Percentiles rank a stretch among this genome's conserved stretches.
These are phyloP conservation scores for Pteromalus puparum DNA, from an alignment of 1,140 invertebrate genomes.

Conservation along the genomic window DNA sequence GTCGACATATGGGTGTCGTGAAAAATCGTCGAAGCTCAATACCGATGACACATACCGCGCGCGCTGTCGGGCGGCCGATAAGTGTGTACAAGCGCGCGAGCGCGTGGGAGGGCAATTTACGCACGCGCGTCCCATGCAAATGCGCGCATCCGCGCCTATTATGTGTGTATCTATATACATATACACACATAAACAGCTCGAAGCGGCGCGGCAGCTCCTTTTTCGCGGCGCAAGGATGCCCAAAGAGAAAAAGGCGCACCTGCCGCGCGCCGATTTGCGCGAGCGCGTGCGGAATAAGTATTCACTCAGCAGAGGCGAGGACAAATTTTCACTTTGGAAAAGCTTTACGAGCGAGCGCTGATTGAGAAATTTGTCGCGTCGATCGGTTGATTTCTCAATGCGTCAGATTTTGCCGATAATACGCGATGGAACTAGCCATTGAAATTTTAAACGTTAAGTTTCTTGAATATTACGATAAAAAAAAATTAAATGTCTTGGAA, in stretches of 20 bases:
- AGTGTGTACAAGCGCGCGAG: not conserved
- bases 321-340: not conserved
- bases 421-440: too few relatives aligned
- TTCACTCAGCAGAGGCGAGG: not conserved
- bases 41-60: not conserved
- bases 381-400: not conserved
- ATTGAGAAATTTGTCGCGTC: too few relatives aligned
- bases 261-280: not conserved
- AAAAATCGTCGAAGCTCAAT: not conserved
- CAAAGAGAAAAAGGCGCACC: not conserved
- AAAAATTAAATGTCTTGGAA: not conserved
- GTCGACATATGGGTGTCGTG: not conserved
- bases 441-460: too few relatives aligned
- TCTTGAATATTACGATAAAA: not conserved
- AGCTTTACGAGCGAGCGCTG: not conserved
- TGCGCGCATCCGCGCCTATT: not conserved
- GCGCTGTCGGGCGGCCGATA: not conserved
- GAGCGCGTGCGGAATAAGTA: not conserved
- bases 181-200: not conserved
- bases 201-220: not conserved
- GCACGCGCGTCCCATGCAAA: slow-evolving; percentile 61
- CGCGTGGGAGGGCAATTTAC: not conserved
- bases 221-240: not conserved
- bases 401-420: too few relatives aligned
- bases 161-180: not conserved